Base-by-base conservation (phyloP, 2,113 vertebrate species). In the Solea solea region DNA sequence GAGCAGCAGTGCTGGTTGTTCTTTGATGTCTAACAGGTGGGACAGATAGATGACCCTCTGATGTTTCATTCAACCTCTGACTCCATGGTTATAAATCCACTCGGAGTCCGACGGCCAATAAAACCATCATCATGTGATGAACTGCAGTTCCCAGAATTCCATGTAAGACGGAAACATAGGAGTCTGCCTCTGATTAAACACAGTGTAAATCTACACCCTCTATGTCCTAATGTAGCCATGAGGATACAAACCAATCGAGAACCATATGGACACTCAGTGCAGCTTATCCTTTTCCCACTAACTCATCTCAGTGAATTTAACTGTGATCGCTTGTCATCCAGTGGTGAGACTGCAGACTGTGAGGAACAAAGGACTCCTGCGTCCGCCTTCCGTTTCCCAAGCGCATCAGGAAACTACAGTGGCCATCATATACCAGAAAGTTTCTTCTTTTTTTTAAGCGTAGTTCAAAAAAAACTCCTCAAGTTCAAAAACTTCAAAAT, bases 21-120 rank as follows among this genome's bases (percentile, higher is more conserved):
- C 86, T 89, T 92, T 93, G 86, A 92, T 90, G 89, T 76, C 82
- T 73, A 91, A 90, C 91, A 93, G 89, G 90, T 92, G 87, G 92
- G 81, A 91, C 88, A 85, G 85, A 90, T 85, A 78, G 90, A 89
- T 69, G 64, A 85, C 83, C 80, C 86, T 87, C 81, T 78, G 83
- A 86, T 88, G 86, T 88, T 89, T 89, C 90, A 88, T 80, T 62
- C 70, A 74, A 89, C 88, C 89, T 81, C 67, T 80, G 82, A 88
- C 88, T 80, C 68, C 73, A 42, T 8, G 25, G 63, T 73, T 80
- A 89, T 90, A 86, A 90, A 90, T 88, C 85, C 69, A 50, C 78
- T 77, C 74, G 81, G 77, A 88, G 85, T 82, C 82, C 78, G 34
- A 46, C 21, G 49, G 69, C 83, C 85, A 82, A 86, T 88, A 87